phyloP scores from a whole-genome alignment of 2,888 invertebrate species.

The Clepsis dumicolana region DNA sequence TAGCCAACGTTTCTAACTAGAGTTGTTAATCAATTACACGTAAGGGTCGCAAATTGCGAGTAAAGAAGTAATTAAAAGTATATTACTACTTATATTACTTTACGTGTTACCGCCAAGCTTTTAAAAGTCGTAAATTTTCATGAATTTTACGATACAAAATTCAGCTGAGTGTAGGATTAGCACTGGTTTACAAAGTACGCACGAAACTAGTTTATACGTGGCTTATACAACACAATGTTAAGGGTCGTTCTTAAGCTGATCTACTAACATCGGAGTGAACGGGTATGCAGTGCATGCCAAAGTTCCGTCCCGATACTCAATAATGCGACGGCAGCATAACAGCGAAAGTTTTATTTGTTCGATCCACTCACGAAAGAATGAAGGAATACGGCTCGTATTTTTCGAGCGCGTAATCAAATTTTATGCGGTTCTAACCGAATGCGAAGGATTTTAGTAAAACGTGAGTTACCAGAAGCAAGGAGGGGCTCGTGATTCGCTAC shows the following conservation, averaged over 20 bases:
- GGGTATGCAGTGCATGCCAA: constrained; percentile 13
- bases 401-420: constrained; percentile 42
- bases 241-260: not conserved
- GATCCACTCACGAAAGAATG: constrained; percentile 36
- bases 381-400: constrained; percentile 42
- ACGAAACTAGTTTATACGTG: not conserved
- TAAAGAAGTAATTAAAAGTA: not conserved
- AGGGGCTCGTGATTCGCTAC: constrained; percentile 12
- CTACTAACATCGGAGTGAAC: not conserved
- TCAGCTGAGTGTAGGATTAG: not conserved
- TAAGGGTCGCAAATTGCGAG: not conserved
- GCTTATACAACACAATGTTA: not conserved
- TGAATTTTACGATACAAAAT: not conserved
- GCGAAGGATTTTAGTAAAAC: constrained; percentile 42
- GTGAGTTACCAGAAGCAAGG: constrained; percentile 24
- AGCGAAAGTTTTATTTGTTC: constrained; percentile 34
- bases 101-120: not conserved
- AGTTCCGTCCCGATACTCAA: constrained; percentile 21
- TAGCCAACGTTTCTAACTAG: not conserved
- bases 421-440: constrained; percentile 40
- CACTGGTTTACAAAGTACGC: not conserved
- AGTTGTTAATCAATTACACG: not conserved
- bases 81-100: not conserved
- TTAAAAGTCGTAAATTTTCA: not conserved
- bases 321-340: constrained; percentile 25